phyloP scores from a whole-genome alignment of 2,797 vertebrate genomes.

The Clamator glandarius region DNA sequence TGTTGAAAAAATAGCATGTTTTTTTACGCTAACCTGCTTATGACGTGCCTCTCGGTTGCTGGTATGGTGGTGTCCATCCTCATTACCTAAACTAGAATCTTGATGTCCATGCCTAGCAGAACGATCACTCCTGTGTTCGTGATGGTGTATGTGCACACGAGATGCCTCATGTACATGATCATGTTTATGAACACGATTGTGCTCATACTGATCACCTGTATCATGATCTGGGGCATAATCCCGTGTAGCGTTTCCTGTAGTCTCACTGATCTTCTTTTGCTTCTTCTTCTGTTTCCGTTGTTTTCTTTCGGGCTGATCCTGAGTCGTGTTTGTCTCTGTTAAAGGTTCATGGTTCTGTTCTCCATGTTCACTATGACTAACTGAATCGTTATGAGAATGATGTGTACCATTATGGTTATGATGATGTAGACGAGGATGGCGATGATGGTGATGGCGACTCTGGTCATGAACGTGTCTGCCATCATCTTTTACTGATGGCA shows the following conservation, averaged over 20 bases:
- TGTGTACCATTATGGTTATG: constrained; percentile 75
- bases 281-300: constrained; percentile 75
- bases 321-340: constrained; percentile 78
- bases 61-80: constrained; percentile 72
- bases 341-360: constrained; percentile 73
- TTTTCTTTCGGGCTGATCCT: constrained; percentile 75
- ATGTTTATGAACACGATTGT: constrained; percentile 77
- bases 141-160: constrained; percentile 43
- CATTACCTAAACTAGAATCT: constrained; percentile 52
- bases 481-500: constrained; percentile 44
- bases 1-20: constrained; percentile 49
- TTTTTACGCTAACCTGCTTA: constrained; percentile 55
- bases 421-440: constrained; percentile 67
- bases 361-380: constrained; percentile 39
- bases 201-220: constrained; percentile 63
- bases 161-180: constrained; percentile 49
- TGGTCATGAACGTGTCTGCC: constrained; percentile 65
- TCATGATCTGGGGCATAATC: constrained; percentile 60
- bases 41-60: constrained; percentile 85
- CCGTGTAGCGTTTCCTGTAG: constrained; percentile 54
- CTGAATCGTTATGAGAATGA: constrained; percentile 67
- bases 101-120: constrained; percentile 63
- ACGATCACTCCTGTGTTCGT: constrained; percentile 49
- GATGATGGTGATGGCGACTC: constrained; percentile 68
- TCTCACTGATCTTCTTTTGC: constrained; percentile 73